Conservation (phyloP, 2,113 vertebrate genomes). For the Sakesphorus luctuosus region DNA sequence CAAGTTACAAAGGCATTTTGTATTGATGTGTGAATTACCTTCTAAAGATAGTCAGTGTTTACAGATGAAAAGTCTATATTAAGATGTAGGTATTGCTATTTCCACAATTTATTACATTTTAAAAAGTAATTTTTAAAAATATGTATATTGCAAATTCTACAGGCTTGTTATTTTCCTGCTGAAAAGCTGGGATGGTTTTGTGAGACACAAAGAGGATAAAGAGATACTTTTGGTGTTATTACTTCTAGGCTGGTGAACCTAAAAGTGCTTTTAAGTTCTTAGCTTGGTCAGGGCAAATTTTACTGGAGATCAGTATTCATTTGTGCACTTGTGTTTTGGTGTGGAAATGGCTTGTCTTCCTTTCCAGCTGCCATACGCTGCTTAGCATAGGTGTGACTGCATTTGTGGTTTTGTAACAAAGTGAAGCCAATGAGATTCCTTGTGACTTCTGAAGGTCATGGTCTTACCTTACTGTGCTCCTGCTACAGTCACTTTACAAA, state of each 20-base stretch:
- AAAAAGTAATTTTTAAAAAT: neutral
- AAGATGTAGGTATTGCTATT: neutral
- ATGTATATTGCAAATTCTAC: neutral
- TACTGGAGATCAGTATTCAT: neutral
- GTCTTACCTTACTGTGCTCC: neutral
- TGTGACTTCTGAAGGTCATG: neutral
- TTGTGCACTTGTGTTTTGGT: neutral
- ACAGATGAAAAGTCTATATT: neutral
- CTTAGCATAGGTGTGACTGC: rapidly evolving
- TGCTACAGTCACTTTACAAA: neutral
- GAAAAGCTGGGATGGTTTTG: neutral
- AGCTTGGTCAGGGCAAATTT: neutral
- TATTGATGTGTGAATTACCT: neutral
- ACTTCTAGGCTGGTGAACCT: neutral
- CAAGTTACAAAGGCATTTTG: neutral
- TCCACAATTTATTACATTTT: neutral
- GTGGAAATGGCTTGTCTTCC: neutral
- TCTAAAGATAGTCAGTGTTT: neutral
- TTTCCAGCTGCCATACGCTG: neutral
- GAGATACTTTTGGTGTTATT: neutral
- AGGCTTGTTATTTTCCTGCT: neutral
- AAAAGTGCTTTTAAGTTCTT: neutral
- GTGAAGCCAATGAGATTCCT: neutral
- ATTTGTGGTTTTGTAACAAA: neutral
- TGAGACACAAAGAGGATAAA: neutral